Evolutionary conservation across 2,888 invertebrate genomes (phyloP).

Genomic region (Noctuana brunneofusca): DNA sequence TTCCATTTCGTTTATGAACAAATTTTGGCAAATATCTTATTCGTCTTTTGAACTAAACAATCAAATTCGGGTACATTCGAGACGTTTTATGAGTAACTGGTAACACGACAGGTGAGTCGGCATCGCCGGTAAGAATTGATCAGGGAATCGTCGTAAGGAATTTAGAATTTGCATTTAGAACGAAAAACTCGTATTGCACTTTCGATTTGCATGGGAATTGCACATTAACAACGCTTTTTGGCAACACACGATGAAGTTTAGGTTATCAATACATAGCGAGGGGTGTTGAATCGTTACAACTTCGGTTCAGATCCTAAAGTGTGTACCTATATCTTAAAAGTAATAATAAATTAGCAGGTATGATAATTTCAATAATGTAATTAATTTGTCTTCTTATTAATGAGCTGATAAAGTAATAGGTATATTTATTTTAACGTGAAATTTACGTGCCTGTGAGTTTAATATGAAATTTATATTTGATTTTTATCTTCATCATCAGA

Average conservation of each 20-base stretch:
- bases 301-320: too few species aligned
- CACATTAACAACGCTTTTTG: constrained; percentile 4
- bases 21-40: constrained; percentile 14
- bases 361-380: too few species aligned
- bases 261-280: neutral
- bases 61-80: constrained; percentile 17
- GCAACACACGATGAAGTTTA: constrained; percentile 9
- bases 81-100: constrained; percentile 19
- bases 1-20: neutral
- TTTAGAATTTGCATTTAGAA: constrained; percentile 58
- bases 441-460: too few species aligned
- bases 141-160: constrained; percentile 32
- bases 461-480: too few species aligned
- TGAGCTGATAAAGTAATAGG: too few species aligned
- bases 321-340: too few species aligned
- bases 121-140: constrained; percentile 24
- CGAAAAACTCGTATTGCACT: constrained; percentile 42
- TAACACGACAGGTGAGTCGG: constrained; percentile 22
- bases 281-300: neutral
- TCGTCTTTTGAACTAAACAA: constrained; percentile 1
- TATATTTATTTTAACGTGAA: too few species aligned
- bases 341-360: too few species aligned
- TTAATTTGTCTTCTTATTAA: too few species aligned
- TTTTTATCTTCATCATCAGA: too few species aligned
- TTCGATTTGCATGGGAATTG: constrained; percentile 39